These are phyloP conservation scores for Paramisgurnus dabryanus DNA, from an alignment of 2,113 vertebrate genomes.

Conservation along the genomic window DNA sequence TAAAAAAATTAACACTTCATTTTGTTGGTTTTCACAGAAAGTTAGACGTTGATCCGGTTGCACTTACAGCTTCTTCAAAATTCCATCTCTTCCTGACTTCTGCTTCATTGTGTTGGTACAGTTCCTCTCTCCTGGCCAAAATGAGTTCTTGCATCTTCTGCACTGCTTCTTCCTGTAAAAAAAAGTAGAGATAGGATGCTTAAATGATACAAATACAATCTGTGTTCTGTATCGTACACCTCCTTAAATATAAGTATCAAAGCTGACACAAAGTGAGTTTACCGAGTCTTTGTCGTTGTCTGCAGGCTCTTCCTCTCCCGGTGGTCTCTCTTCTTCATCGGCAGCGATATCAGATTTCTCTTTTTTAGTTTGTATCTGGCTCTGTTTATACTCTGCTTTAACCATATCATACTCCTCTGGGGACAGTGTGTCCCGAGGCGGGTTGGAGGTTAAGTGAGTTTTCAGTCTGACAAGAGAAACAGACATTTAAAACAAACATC, in stretches of 20 bases:
- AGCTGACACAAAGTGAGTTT: background rate
- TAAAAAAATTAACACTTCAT: too few relatives aligned
- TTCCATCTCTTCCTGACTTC: slow-evolving; percentile 84
- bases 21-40: background rate
- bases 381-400: slow-evolving; percentile 68
- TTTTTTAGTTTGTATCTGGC: slow-evolving; percentile 61
- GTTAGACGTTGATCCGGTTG: background rate
- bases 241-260: background rate
- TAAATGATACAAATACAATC: background rate
- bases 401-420: slow-evolving; percentile 77
- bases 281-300: slow-evolving; percentile 67
- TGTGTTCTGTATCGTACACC: too few relatives aligned
- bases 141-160: slow-evolving; percentile 79
- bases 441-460: slow-evolving; percentile 69
- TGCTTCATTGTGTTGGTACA: slow-evolving; percentile 76
- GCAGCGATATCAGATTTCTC: slow-evolving; percentile 70
- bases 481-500: slow-evolving; percentile 5
- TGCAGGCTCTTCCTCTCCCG: slow-evolving; percentile 75
- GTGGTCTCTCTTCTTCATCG: slow-evolving; percentile 72
- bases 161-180: slow-evolving; percentile 72
- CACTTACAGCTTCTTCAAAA: slow-evolving; percentile 81
- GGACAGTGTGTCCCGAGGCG: slow-evolving; percentile 72
- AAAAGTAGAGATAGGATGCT: background rate
- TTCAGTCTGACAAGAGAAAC: slow-evolving; percentile 73
- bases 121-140: slow-evolving; percentile 72